Conservation (phyloP, 2,797 vertebrate genomes). For the Hylomyscus alleni region DNA sequence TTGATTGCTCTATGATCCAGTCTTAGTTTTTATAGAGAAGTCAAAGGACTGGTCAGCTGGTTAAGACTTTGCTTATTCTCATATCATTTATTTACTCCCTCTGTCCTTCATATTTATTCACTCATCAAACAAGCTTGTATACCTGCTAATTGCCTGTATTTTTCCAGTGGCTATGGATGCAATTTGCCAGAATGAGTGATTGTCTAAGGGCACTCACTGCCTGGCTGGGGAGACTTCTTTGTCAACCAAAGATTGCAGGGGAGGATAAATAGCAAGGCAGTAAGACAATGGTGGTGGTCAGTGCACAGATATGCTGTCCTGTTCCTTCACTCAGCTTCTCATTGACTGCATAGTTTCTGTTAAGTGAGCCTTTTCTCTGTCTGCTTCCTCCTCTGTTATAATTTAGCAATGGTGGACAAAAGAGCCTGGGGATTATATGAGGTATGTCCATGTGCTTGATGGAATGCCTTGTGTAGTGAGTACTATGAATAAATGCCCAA, state of each 20-base stretch:
- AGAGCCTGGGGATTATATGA: background rate
- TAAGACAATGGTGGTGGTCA: background rate
- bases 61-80: slow-evolving; percentile 30
- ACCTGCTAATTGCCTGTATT: slow-evolving; percentile 49
- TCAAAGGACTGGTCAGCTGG: background rate
- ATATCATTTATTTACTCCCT: slow-evolving; percentile 24
- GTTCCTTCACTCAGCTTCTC: background rate
- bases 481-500: background rate
- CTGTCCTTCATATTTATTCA: slow-evolving; percentile 22
- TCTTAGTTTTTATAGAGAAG: background rate
- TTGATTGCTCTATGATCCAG: background rate
- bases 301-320: accelerated
- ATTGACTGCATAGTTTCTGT: background rate
- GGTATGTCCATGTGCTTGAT: background rate
- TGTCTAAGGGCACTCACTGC: background rate
- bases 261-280: background rate
- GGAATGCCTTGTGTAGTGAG: too few relatives aligned
- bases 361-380: background rate
- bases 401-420: background rate
- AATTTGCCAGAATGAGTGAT: background rate
- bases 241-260: background rate
- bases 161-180: background rate
- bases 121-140: background rate
- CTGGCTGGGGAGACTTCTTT: background rate
- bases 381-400: background rate